These are phyloP conservation scores for Carposina sasakii DNA, from an alignment of 1,140 invertebrate genomes.

Conservation along the genomic window DNA sequence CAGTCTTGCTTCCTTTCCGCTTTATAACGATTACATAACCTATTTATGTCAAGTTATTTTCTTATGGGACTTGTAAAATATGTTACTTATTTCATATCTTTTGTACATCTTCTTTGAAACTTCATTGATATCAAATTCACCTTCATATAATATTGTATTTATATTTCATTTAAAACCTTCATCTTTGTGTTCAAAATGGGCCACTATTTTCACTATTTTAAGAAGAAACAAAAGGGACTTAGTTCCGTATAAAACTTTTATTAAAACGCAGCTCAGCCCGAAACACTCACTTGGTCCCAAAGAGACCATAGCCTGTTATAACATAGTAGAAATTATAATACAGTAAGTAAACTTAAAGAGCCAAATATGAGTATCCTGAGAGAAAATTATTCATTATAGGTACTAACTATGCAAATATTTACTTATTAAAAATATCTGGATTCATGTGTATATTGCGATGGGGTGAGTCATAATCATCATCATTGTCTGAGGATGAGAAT, in stretches of 20 bases:
- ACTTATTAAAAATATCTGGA: not conserved
- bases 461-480: not conserved
- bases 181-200: too few relatives aligned
- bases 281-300: conserved; percentile 9
- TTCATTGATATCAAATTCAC: too few relatives aligned
- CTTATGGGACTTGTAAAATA: too few relatives aligned
- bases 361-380: not conserved
- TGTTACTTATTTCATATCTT: too few relatives aligned
- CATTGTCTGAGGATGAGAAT: too few relatives aligned
- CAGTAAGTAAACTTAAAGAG: not conserved
- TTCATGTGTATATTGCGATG: not conserved
- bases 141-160: too few relatives aligned
- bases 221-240: conserved; percentile 10
- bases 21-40: too few relatives aligned
- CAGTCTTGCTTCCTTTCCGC: too few relatives aligned
- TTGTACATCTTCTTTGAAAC: too few relatives aligned
- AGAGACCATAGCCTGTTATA: conserved; percentile 17
- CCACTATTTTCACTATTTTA: too few relatives aligned
- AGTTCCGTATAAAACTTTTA: conserved; percentile 12
- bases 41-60: too few relatives aligned
- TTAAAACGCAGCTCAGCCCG: conserved; percentile 13
- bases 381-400: not conserved
- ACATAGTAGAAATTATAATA: not conserved
- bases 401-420: not conserved
- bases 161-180: too few relatives aligned